These are phyloP conservation scores for Goniozus legneri DNA, from an alignment of 1,140 invertebrate species.

Conservation along the genomic window DNA sequence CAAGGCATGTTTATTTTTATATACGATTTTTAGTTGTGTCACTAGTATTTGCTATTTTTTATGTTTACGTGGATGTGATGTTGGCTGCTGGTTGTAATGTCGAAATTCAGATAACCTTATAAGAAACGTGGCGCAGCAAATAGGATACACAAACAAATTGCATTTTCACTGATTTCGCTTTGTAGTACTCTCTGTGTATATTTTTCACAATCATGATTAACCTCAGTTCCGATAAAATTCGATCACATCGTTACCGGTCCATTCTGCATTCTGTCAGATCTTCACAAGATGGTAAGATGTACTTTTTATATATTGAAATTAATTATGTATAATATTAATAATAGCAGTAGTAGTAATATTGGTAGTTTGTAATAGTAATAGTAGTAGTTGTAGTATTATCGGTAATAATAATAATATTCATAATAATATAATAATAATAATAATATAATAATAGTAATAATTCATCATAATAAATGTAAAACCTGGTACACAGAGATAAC, in stretches of 20 bases:
- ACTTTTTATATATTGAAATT: slow-evolving; percentile 16
- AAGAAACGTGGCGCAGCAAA: slow-evolving; percentile 32
- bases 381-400: slow-evolving; percentile 21
- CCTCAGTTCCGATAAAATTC: neutral
- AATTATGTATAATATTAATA: slow-evolving; percentile 5
- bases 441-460: slow-evolving; percentile 26
- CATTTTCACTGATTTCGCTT: slow-evolving; percentile 10
- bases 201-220: neutral
- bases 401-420: slow-evolving; percentile 21
- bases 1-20: slow-evolving; percentile 37
- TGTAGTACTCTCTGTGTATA: neutral
- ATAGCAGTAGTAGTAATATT: slow-evolving; percentile 21
- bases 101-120: slow-evolving; percentile 25
- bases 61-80: slow-evolving; percentile 44
- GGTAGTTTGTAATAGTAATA: slow-evolving; percentile 18
- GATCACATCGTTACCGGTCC: neutral
- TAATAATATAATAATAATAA: slow-evolving; percentile 16
- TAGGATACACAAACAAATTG: slow-evolving; percentile 28
- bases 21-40: slow-evolving; percentile 37
- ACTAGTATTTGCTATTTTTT: slow-evolving; percentile 38
- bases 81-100: slow-evolving; percentile 47
- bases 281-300: neutral
- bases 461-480: slow-evolving; percentile 48
- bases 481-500: slow-evolving; percentile 48
- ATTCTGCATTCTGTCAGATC: neutral